A percentile compares a stretch with the other conserved stretches of the same genome.
phyloP scores from a whole-genome alignment of 30 jellyfish, hydroid and myxozoan genomes.

The Morbakka virulenta region DNA sequence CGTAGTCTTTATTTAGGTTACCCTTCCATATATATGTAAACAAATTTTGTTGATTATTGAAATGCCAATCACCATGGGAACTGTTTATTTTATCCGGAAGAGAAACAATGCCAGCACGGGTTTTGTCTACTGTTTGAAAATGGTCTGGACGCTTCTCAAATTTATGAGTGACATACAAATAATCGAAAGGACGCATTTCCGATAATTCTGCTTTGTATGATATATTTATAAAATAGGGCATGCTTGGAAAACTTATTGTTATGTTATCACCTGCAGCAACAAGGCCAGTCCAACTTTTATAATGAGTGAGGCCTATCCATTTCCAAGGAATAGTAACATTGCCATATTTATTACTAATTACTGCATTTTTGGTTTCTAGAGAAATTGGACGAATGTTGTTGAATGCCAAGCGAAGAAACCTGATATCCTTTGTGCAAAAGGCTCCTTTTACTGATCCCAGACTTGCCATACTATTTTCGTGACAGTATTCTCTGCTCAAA shows the following conservation, averaged over 20 bases:
- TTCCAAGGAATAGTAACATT: conserved; percentile 63
- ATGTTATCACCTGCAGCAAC: conserved; percentile 12
- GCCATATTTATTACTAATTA: conserved; percentile 51
- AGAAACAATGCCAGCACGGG: conserved; percentile 31
- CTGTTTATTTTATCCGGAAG: conserved; percentile 38
- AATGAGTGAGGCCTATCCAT: conserved; percentile 56
- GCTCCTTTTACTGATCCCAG: conserved; percentile 73
- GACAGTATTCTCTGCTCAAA: background rate
- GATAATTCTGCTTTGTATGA: conserved; percentile 56
- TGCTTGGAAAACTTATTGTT: conserved; percentile 9
- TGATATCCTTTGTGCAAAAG: conserved; percentile 48
- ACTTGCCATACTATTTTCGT: background rate
- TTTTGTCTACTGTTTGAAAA: conserved; percentile 59
- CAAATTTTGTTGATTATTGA: conserved; percentile 25
- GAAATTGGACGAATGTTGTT: conserved; percentile 70
- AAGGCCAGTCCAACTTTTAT: conserved; percentile 78
- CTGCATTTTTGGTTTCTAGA: conserved; percentile 57
- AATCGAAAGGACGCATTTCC: conserved; percentile 55
- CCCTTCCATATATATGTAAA: conserved; percentile 56
- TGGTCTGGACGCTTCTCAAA: conserved; percentile 81
- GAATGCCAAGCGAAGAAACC: conserved; percentile 69
- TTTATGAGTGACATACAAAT: conserved; percentile 38
- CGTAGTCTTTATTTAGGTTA: background rate
- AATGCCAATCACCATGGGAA: conserved; percentile 88
- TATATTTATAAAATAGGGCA: conserved; percentile 58